Conservation (phyloP, 2,113 vertebrate genomes). For the Paracanthobrama guichenoti region DNA sequence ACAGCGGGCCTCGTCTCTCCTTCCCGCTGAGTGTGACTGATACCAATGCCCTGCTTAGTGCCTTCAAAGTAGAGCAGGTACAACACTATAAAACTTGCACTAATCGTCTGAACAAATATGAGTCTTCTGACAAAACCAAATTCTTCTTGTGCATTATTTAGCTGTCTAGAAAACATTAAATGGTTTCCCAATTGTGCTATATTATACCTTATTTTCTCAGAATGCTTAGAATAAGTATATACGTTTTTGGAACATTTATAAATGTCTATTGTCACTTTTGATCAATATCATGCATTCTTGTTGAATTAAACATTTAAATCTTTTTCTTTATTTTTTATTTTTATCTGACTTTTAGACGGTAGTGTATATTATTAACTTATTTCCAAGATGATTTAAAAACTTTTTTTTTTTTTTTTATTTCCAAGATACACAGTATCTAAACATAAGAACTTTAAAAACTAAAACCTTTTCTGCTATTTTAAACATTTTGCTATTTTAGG, state of each 20-base stretch:
- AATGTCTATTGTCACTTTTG: no score
- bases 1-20: conserved; percentile 83
- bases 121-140: not conserved
- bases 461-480: not conserved
- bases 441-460: not conserved
- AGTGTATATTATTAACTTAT: no score
- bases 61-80: conserved; percentile 88
- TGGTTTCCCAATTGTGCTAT: not conserved
- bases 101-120: conserved; percentile 15
- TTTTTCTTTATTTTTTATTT: no score
- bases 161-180: not conserved
- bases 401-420: no score
- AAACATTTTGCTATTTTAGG: not conserved
- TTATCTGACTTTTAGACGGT: no score
- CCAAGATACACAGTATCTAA: not conserved
- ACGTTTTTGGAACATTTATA: no score
- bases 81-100: conserved; percentile 21
- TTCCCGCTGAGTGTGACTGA: conserved; percentile 87
- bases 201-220: not conserved
- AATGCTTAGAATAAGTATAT: no score
- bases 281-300: no score
- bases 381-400: no score
- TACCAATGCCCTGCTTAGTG: conserved; percentile 80
- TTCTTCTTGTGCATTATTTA: conserved; percentile 21
- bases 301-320: no score